Base-by-base conservation (phyloP, 2,113 vertebrate species). In the Copsychus sechellarum region DNA sequence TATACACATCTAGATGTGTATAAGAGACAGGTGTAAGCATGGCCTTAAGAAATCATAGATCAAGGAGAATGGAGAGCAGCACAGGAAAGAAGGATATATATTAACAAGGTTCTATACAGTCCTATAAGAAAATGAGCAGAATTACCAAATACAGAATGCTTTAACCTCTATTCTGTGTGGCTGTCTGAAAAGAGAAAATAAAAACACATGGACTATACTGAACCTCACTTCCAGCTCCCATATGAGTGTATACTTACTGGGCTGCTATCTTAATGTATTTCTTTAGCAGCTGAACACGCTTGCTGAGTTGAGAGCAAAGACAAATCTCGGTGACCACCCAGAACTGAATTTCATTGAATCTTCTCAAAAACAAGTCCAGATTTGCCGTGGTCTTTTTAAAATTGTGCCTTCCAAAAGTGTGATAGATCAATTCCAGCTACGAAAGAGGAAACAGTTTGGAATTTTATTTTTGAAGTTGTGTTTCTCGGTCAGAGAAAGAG, bases 221-320 rank as follows among this genome's bases (percentile, higher is more conserved):
- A 92, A 80, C 20, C 21, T 77, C 42, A 80, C 77, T 87, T 82
- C 50, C 71, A 92, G 47, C 17, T 88, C 76, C 87, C n/a, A 71
- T 20, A 36, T 31, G 43, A 74, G 0, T 94, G 33, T 60, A 70
- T 95, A 98, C 99, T 99, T 97, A 99, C 99, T 99, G 99, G 58
- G 99, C 99, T 58, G 99, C 99, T 67, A 99, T 99, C 98, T 99
- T 99, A 97, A 99, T 99, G 93, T 99, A 99, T 97, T 99, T 99
- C 98, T 99, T 99, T 95, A 99, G 98, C 50, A 99, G 98, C 93
- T 99, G 99, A 94, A 99, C 99, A 48, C 99, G 98, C 91, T 99
- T 99, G 98, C 98, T 99, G 95, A 99, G 98, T 94, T 99, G 99
- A 92, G 98, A 95, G 93, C 99, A 99, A 95, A 99, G 98, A 97